phyloP scores from a whole-genome alignment of 2,888 invertebrate species.

The Unio delphinus region DNA sequence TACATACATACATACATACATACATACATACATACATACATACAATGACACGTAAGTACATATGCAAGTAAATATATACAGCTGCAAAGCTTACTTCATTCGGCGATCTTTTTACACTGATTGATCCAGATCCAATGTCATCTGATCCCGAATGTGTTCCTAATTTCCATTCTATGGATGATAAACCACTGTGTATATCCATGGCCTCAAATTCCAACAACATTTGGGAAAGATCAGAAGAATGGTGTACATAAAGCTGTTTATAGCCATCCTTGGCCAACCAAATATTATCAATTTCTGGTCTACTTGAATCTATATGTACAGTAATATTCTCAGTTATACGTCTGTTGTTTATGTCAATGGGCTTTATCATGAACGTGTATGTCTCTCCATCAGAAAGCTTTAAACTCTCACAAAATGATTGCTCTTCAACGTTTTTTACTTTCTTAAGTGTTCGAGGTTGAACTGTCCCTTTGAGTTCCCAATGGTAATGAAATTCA shows the following conservation, averaged over 20 bases:
- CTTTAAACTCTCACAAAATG: conserved; percentile 8
- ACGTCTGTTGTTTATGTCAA: conserved; percentile 25
- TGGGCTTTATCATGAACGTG: conserved; percentile 12
- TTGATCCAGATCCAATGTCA: conserved; percentile 9
- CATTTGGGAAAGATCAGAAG: conserved; percentile 31
- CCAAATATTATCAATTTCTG: conserved; percentile 35
- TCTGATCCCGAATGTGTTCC: conserved; percentile 10
- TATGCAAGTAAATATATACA: too few relatives aligned
- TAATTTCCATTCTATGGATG: conserved; percentile 22
- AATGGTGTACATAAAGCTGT: conserved; percentile 30
- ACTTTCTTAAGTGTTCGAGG: conserved; percentile 1
- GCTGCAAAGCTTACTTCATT: neutral
- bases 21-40: too few relatives aligned
- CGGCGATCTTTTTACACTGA: neutral
- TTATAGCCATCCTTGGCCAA: conserved; percentile 28
- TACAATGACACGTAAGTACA: too few relatives aligned
- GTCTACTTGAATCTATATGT: conserved; percentile 23
- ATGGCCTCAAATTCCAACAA: conserved; percentile 21
- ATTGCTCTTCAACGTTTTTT: conserved; percentile 8
- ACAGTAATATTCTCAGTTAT: conserved; percentile 16
- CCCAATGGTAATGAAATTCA: conserved; percentile 14
- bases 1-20: too few relatives aligned
- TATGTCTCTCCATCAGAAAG: conserved; percentile 25
- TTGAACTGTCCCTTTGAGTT: neutral
- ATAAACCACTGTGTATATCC: conserved; percentile 34